Evolutionary conservation across 2,797 vertebrate genomes (phyloP).

Genomic region (Mormyrus proboscirostris): DNA sequence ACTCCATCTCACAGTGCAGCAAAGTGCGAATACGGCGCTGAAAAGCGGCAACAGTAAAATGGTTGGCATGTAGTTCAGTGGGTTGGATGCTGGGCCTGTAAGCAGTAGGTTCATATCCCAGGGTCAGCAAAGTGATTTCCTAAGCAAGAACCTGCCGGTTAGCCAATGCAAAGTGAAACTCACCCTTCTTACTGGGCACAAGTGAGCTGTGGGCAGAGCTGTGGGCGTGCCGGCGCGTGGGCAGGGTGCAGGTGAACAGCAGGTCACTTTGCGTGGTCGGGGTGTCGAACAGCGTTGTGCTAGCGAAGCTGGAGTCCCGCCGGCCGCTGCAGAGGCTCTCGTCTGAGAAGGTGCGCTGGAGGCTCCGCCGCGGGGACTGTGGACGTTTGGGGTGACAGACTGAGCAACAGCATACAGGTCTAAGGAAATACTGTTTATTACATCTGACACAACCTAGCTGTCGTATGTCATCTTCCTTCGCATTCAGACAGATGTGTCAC

Average conservation of each 20-base stretch:
- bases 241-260: slow-evolving; percentile 80
- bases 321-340: slow-evolving; percentile 87
- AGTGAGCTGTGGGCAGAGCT: slow-evolving; percentile 48
- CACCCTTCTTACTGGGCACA: slow-evolving; percentile 71
- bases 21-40: not conserved
- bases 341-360: slow-evolving; percentile 84
- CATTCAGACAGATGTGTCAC: not conserved
- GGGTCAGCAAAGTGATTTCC: not conserved
- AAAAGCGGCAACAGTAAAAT: not conserved
- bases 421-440: not conserved
- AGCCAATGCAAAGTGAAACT: slow-evolving; percentile 23
- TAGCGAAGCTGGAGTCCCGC: slow-evolving; percentile 69
- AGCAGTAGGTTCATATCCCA: not conserved
- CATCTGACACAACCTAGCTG: not conserved
- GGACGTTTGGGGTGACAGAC: not conserved
- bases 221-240: slow-evolving; percentile 66
- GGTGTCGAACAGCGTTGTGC: slow-evolving; percentile 54
- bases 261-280: slow-evolving; percentile 58
- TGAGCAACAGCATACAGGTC: not conserved
- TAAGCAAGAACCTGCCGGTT: not conserved
- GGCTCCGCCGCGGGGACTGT: slow-evolving; percentile 71
- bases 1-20: not conserved
- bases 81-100: not conserved
- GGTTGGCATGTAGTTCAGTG: not conserved
- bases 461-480: not conserved